Base-by-base conservation (phyloP, 2,888 invertebrate species). In the Terebella lapidaria region DNA sequence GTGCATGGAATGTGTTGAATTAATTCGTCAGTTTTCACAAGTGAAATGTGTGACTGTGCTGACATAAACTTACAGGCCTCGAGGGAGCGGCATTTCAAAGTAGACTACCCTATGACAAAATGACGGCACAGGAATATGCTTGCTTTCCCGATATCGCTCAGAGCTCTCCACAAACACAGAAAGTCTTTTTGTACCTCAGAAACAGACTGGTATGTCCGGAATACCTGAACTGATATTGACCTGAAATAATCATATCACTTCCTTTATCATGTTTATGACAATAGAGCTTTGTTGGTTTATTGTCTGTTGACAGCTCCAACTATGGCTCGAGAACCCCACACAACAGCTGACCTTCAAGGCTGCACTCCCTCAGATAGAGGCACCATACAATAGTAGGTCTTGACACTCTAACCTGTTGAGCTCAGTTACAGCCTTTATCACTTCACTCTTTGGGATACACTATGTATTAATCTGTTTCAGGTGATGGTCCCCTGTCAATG, bases 271-370 rank as follows among this genome's bases (percentile, higher is more conserved):
- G 42, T 35, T 35, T 15, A n/a, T 35, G 10, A n/a, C 10, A 35
- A 35, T 35, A 15, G 42, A 35, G n/a, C 42, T 35, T 35, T 35
- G n/a, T 35, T 35, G 42, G 42, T 15, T 35, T n/a, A 35, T 35
- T 10, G 42, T 35, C n/a, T n/a, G n/a, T 35, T 67, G 64, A 20
- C 69, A 81, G 85, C 82, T 96, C 25, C 94, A 95, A 82, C 84
- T 94, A 80, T 99, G 97, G 97, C 85, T 96, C 64, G 92, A 93
- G 73, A 92, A 95, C 83, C 94, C 96, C 0, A 93, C 92, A 75
- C 87, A 89, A 71, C 95, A 99, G 77, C 82, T 96, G 27, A 88
- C 91, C 22, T 84, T 90, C 67, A 92, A 94, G 74, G 86, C 86
- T 79, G 88, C 89, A 22, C 82, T 94, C 45, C 87, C 89, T 42